Conservation (phyloP, 1,140 invertebrate species). For the Hesperophylax magnus region DNA sequence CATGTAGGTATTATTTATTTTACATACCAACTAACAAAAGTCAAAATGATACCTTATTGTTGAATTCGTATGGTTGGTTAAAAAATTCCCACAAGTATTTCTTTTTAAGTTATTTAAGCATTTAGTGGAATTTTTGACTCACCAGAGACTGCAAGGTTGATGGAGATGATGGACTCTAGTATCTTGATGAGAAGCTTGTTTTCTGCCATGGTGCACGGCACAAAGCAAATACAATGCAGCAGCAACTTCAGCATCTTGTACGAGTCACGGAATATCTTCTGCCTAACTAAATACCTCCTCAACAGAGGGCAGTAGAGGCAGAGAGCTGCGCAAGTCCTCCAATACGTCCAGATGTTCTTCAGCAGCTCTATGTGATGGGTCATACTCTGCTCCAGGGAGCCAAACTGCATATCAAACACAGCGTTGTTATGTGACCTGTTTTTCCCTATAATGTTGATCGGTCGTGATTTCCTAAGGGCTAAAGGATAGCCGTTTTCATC, state of each 20-base stretch:
- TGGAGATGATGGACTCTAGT: conserved; percentile 65
- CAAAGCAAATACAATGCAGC: conserved; percentile 61
- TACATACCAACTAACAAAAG: too few relatives aligned
- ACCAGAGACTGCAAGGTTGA: conserved; percentile 66
- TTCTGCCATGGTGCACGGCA: conserved; percentile 54
- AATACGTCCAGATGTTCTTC: conserved; percentile 67
- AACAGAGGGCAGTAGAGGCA: conserved; percentile 73
- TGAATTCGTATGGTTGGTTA: too few relatives aligned
- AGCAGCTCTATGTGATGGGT: conserved; percentile 62
- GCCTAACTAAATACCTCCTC: conserved; percentile 65
- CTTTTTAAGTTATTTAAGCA: too few relatives aligned
- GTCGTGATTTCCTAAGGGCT: conserved; percentile 11
- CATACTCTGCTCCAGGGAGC: conserved; percentile 37
- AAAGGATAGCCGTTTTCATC: conserved; percentile 18
- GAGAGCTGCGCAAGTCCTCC: conserved; percentile 73
- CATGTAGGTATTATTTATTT: too few relatives aligned
- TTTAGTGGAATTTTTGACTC: conserved; percentile 50
- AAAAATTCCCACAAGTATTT: too few relatives aligned
- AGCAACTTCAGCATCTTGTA: conserved; percentile 64
- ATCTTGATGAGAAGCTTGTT: conserved; percentile 62
- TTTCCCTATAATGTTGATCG: conserved; percentile 27
- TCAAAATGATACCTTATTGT: too few relatives aligned
- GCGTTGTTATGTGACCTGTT: conserved; percentile 39
- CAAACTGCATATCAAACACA: conserved; percentile 36
- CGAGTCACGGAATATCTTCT: conserved; percentile 61